Evolutionary conservation across 2,888 invertebrate species (phyloP).

Genomic region (Zaprionus bogoriensis): DNA sequence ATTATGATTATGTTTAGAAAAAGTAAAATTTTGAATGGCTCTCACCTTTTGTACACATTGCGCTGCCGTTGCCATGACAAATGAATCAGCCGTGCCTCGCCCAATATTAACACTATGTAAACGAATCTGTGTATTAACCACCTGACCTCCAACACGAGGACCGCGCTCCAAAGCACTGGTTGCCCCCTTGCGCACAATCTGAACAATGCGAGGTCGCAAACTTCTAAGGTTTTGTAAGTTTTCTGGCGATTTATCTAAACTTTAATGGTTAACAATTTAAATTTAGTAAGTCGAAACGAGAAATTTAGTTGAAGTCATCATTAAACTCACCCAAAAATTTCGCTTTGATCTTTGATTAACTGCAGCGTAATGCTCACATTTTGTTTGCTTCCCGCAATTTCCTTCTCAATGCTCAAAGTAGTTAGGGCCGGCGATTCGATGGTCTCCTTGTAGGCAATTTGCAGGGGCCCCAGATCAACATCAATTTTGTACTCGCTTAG

Average conservation of each 20-base stretch:
- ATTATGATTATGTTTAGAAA: background rate
- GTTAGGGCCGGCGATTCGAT: conserved; percentile 81
- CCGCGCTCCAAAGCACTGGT: conserved; percentile 89
- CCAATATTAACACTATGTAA: conserved; percentile 90
- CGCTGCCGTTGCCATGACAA: conserved; percentile 91
- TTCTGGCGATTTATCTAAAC: conserved; percentile 87
- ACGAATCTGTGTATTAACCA: conserved; percentile 89
- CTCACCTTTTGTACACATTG: conserved; percentile 91
- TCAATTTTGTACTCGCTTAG: conserved; percentile 94
- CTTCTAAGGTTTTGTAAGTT: conserved; percentile 87
- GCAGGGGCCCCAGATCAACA: conserved; percentile 93
- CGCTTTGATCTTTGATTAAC: conserved; percentile 82
- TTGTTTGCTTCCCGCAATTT: conserved; percentile 82
- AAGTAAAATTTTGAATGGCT: no score
- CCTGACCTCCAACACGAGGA: conserved; percentile 92
- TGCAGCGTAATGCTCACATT: conserved; percentile 79
- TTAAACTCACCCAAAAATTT: conserved; percentile 83
- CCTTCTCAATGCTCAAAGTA: conserved; percentile 78
- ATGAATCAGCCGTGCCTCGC: conserved; percentile 90
- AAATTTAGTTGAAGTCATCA: background rate
- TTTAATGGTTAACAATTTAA: conserved; percentile 46
- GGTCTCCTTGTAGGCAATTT: conserved; percentile 95
- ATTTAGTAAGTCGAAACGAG: background rate
- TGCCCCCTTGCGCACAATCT: conserved; percentile 89
- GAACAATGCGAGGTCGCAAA: conserved; percentile 87